A percentile compares a stretch with the other conserved stretches of the same genome.
These are phyloP conservation scores for Centropus bengalensis DNA, from an alignment of 2,113 vertebrate species.

Conservation along the genomic window DNA sequence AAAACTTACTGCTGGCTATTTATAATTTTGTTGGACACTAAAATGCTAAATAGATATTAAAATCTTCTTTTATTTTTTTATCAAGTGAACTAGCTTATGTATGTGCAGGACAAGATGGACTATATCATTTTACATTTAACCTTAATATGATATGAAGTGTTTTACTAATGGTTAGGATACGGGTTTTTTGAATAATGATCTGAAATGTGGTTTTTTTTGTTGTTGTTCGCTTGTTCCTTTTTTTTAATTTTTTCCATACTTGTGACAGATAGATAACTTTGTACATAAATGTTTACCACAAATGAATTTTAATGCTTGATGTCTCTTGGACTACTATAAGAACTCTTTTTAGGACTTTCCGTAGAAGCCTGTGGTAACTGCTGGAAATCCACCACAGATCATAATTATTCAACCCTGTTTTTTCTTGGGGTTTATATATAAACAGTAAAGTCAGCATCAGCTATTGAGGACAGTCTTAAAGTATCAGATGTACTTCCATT, in stretches of 20 bases:
- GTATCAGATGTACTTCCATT: conserved; percentile 67
- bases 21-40: conserved; percentile 82
- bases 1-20: conserved; percentile 47
- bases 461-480: conserved; percentile 79
- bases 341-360: conserved; percentile 77
- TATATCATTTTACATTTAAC: conserved; percentile 81
- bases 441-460: conserved; percentile 83
- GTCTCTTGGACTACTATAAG: conserved; percentile 85
- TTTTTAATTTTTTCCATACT: conserved; percentile 10
- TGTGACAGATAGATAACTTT: conserved; percentile 88
- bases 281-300: conserved; percentile 93
- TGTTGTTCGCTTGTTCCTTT: background rate
- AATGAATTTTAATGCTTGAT: conserved; percentile 90
- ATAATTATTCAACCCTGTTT: conserved; percentile 80
- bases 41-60: conserved; percentile 78
- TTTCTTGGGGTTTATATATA: conserved; percentile 79
- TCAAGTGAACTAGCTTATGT: conserved; percentile 77
- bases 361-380: conserved; percentile 76
- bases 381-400: conserved; percentile 78
- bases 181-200: conserved; percentile 80
- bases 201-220: conserved; percentile 76
- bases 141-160: conserved; percentile 85
- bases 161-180: conserved; percentile 85
- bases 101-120: conserved; percentile 81
- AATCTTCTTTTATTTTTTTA: conserved; percentile 59